These are phyloP conservation scores for Patella caerulea DNA, from an alignment of 2,888 invertebrate genomes.

Conservation along the genomic window DNA sequence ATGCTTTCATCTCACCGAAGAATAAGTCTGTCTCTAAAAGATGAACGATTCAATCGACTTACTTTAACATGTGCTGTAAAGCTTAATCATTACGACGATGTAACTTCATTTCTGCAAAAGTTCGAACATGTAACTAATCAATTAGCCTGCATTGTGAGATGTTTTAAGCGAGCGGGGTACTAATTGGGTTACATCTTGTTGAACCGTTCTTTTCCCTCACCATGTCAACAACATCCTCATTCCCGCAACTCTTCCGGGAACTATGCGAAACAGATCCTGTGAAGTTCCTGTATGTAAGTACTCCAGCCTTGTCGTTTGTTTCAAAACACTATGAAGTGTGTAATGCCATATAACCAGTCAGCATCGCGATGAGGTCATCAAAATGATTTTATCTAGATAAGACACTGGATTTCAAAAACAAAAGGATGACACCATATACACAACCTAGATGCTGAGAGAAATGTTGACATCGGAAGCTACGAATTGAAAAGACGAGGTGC, in stretches of 20 bases:
- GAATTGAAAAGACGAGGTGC: background rate
- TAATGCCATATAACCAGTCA: background rate
- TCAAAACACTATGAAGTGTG: too few relatives aligned
- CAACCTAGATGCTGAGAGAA: background rate
- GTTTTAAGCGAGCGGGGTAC: background rate
- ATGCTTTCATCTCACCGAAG: conserved; percentile 9
- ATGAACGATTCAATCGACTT: background rate
- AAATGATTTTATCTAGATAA: background rate
- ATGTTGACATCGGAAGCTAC: background rate
- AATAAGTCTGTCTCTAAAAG: conserved; percentile 23
- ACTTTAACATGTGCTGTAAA: too few relatives aligned
- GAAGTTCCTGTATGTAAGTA: background rate
- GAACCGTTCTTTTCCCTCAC: background rate
- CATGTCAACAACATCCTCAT: too few relatives aligned
- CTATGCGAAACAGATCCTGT: background rate
- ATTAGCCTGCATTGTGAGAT: background rate
- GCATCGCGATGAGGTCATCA: background rate
- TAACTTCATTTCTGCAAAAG: background rate
- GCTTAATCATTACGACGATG: too few relatives aligned
- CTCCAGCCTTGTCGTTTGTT: background rate
- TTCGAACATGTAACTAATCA: background rate
- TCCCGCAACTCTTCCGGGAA: background rate
- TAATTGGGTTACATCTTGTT: background rate
- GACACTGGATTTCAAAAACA: too few relatives aligned
- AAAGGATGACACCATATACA: too few relatives aligned